Conservation (phyloP, 2,113 vertebrate genomes). For the Passer montanus region DNA sequence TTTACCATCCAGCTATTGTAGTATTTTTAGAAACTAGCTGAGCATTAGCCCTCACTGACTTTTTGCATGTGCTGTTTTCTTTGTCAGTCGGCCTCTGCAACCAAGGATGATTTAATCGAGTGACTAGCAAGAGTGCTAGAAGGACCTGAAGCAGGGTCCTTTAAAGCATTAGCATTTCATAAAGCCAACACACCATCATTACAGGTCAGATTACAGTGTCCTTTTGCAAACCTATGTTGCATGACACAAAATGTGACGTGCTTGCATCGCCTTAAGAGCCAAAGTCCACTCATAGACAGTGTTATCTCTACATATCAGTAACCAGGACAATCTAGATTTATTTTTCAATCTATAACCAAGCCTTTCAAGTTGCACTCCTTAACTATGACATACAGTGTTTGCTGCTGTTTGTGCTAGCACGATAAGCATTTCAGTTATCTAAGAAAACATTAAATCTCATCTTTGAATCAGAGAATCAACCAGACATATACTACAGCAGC, state of each 20-base stretch:
- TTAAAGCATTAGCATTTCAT: background rate
- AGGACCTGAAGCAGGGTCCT: background rate
- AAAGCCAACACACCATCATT: background rate
- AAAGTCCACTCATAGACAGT: constrained; percentile 5
- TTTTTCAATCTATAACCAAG: constrained; percentile 38
- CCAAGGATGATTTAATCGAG: background rate
- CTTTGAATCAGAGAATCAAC: constrained; percentile 37
- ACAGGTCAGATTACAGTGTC: background rate
- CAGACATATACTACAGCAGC: background rate
- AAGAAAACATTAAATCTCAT: constrained; percentile 16
- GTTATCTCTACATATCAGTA: constrained; percentile 25
- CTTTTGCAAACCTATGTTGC: background rate
- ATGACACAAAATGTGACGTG: background rate
- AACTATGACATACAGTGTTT: background rate
- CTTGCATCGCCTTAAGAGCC: background rate
- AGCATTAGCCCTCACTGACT: background rate
- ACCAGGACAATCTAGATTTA: constrained; percentile 46
- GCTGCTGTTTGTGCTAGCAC: background rate
- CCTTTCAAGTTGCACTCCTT: constrained; percentile 38
- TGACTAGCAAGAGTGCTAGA: background rate
- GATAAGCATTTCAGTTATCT: constrained; percentile 32
- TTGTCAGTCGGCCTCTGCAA: background rate
- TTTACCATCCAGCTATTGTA: constrained; percentile 17
- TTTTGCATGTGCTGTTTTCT: constrained; percentile 13
- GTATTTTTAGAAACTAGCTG: constrained; percentile 56